Base-by-base conservation (phyloP, 2,113 vertebrate genomes). In the Crypturellus undulatus region DNA sequence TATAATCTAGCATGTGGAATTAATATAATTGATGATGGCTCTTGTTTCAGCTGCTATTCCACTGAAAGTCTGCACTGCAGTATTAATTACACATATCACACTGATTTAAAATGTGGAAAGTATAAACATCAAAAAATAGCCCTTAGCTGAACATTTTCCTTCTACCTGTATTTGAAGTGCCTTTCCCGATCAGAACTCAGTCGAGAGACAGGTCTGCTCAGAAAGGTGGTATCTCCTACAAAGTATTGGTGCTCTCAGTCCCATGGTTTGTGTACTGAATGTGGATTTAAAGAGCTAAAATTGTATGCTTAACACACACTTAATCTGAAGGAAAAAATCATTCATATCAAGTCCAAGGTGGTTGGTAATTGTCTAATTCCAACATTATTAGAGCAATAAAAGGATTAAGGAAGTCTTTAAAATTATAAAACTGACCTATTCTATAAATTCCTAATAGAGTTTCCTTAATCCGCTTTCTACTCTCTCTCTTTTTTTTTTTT, bases 361-460 rank as follows among this genome's bases (percentile, higher is more conserved):
- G 12, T 24, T 49, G 72, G 40, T 65, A 86, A 83, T 87, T 85
- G 93, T 40, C 8, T 63, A 79, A 38, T 87, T 93, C 64, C 63
- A 90, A 65, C 79, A 94, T 38, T 84, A 75, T 78, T 90, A 90
- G 20, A 80, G 69, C 40, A 94, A 84, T 89, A 89, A 94, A 93
- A 93, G 70, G n/a, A 89, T 92, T 80, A 79, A 79, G 19, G 15
- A 75, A 40, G 28, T 77, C 78, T 84, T 86, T 1, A 47, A 82
- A 69, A 90, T 63, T 2, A 4, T 77, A 40, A 87, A 81, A 72
- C 51, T 75, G 34, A 64, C 79, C 72, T 77, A 36, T 54, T 81
- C 62, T 69, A 56, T 47, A 95, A 93, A 88, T 80, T 82, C 40
- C 26, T 94, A 38, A 67, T 78, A 64, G 88, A 84, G 47, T 15